A percentile compares a stretch with the other conserved stretches of the same genome.
Evolutionary conservation across 1,140 invertebrate genomes (phyloP).

Genomic region (Drosophila pachea): DNA sequence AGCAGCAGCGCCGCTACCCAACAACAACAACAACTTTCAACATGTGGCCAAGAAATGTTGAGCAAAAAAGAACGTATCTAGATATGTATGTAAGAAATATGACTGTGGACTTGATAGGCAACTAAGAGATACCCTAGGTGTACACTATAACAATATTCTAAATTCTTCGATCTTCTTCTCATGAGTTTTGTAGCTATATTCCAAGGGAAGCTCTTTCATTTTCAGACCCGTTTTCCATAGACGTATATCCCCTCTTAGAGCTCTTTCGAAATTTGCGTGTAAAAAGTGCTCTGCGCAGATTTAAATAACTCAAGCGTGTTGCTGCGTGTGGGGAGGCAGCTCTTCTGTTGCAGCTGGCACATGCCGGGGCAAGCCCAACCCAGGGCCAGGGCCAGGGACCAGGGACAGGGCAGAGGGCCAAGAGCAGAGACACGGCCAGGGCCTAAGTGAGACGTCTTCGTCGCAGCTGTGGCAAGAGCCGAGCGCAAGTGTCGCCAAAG

Average conservation of each 20-base stretch:
- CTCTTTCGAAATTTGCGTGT: no score
- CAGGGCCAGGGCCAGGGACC: no score
- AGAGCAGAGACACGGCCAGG: neutral
- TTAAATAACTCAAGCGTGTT: constrained; percentile 45
- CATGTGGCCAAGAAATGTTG: constrained; percentile 34
- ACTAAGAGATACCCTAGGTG: constrained; percentile 11
- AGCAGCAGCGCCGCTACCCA: constrained; percentile 18
- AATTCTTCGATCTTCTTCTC: no score
- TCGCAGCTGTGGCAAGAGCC: constrained; percentile 3
- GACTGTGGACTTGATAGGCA: neutral
- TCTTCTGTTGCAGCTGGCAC: constrained; percentile 31
- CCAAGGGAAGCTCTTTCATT: no score
- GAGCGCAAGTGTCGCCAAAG: constrained; percentile 26
- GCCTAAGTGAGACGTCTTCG: constrained; percentile 47
- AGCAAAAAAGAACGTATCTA: constrained; percentile 17
- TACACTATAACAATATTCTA: no score
- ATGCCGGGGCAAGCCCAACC: neutral
- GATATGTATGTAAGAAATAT: neutral
- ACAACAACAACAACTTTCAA: constrained; percentile 36
- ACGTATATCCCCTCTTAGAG: no score
- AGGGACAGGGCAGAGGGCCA: no score
- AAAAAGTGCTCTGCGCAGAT: constrained; percentile 20
- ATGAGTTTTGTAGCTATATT: no score
- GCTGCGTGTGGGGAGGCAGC: constrained; percentile 2
- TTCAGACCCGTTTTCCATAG: no score